A percentile compares a stretch with the other conserved stretches of the same genome.
These are phyloP conservation scores for Alca torda DNA, from an alignment of 2,797 vertebrate species.

Conservation along the genomic window DNA sequence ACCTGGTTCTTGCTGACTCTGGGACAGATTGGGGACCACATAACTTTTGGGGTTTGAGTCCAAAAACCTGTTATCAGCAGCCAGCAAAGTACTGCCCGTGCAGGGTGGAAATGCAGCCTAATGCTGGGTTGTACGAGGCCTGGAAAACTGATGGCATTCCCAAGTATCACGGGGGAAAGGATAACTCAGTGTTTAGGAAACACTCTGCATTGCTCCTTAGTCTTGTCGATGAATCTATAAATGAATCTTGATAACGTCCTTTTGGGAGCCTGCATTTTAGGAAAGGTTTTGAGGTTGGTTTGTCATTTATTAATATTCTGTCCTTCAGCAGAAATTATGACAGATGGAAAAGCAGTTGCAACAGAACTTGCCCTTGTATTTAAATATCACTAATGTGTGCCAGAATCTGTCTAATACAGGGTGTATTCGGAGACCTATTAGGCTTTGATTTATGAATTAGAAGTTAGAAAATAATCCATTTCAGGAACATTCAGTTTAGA, in stretches of 20 bases:
- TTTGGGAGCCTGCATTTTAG: background rate
- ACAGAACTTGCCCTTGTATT: background rate
- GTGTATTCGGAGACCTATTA: background rate
- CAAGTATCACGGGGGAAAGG: rapidly evolving
- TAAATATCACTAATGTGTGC: background rate
- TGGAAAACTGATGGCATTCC: background rate
- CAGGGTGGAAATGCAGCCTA: background rate
- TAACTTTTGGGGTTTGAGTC: background rate
- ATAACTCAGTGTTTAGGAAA: background rate
- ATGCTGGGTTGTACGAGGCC: background rate
- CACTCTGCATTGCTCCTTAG: background rate
- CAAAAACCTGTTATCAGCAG: background rate
- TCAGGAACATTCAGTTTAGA: background rate
- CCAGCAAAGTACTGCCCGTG: rapidly evolving
- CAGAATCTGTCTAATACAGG: background rate
- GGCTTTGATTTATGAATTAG: background rate
- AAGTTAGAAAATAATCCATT: background rate
- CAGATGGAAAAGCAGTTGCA: background rate
- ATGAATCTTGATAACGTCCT: background rate
- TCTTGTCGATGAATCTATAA: background rate
- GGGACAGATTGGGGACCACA: background rate
- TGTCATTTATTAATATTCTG: background rate
- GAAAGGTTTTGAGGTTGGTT: background rate
- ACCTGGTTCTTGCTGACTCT: background rate
- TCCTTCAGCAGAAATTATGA: background rate